Conservation (phyloP, 2,113 vertebrate species). For the Tenebrosternarchus preto region DNA sequence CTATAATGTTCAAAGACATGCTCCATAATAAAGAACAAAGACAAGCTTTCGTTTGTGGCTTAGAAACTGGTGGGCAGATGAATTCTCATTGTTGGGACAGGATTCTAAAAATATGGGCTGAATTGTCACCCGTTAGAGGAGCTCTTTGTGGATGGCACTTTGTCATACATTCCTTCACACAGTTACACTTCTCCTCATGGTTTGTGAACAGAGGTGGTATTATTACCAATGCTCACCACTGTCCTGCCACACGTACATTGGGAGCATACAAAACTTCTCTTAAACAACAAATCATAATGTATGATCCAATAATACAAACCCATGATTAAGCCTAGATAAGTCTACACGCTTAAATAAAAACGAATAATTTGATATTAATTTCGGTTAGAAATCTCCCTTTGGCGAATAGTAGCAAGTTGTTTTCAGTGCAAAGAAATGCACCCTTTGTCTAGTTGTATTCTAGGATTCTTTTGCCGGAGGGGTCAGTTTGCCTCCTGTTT, state of each 20-base stretch:
- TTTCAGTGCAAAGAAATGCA: conserved; percentile 42
- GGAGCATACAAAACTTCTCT: conserved; percentile 14
- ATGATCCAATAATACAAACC: background rate
- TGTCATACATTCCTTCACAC: conserved; percentile 66
- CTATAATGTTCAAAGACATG: background rate
- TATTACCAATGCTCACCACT: conserved; percentile 54
- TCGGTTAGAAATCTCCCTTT: conserved; percentile 40
- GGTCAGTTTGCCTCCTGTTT: conserved; percentile 62
- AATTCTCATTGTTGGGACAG: conserved; percentile 52
- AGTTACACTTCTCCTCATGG: conserved; percentile 55
- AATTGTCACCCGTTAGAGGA: conserved; percentile 54
- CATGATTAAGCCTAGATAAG: background rate
- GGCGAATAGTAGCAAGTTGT: conserved; percentile 39
- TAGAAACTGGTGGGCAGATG: conserved; percentile 65
- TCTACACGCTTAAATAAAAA: conserved; percentile 23
- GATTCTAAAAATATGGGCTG: conserved; percentile 64
- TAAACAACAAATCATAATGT: background rate
- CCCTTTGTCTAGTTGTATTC: conserved; percentile 50
- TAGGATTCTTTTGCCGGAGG: conserved; percentile 60
- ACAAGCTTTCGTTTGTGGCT: conserved; percentile 65
- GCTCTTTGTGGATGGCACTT: conserved; percentile 59
- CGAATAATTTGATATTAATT: conserved; percentile 53
- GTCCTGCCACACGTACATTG: conserved; percentile 24
- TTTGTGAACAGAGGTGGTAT: conserved; percentile 63
- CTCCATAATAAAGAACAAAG: conserved; percentile 40